Evolutionary conservation across 2,888 invertebrate genomes (phyloP), one percentile per base, ranked within the genome.

Genomic region (Andrena haemorrhoa): DNA sequence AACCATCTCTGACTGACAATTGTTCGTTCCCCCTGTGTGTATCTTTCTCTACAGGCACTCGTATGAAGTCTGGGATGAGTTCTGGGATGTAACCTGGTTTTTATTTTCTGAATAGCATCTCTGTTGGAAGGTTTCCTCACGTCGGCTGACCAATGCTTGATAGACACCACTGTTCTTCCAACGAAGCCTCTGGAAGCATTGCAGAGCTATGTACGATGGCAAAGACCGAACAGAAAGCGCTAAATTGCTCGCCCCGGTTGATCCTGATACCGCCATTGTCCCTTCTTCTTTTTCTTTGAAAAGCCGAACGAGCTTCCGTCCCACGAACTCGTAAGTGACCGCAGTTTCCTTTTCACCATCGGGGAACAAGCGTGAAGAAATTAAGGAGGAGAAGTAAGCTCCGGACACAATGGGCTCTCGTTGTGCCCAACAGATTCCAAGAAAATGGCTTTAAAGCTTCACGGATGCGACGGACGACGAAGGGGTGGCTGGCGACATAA

Each of bases 341-440:
- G 29, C 23, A 31, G 49, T 51, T 61, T 70, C 56, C 75, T 66
- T 51, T 10, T n/a, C 41, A 41, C 31, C 68, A 4, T 20, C 20
- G 63, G n/a, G 58, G 77, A 77, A 83, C 76, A 75, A 80, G 61
- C 80, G 76, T 75, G 78, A 74, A 85, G 56, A 78, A 78, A 83
- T 85, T 85, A 79, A 79, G 75, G 65, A 53, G 70, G 35, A 63
- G 69, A 79, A 76, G 79, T 72, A 80, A 86, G 69, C 70, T 74
- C 76, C 77, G 35, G 60, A 63, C 66, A 87, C 83, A 85, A 85
- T 81, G 71, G 71, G 29, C 58, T 81, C 65, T 56, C 71, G 41
- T 80, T 74, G 65, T 58, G 79, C 31, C 29, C 53, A 68, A 10
- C 31, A 31, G 53, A 41, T 60, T 51, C 56, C 29, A 20, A n/a